These are phyloP conservation scores for Sminthurinus signatus DNA, from an alignment of 1,140 invertebrate genomes.

Conservation along the genomic window DNA sequence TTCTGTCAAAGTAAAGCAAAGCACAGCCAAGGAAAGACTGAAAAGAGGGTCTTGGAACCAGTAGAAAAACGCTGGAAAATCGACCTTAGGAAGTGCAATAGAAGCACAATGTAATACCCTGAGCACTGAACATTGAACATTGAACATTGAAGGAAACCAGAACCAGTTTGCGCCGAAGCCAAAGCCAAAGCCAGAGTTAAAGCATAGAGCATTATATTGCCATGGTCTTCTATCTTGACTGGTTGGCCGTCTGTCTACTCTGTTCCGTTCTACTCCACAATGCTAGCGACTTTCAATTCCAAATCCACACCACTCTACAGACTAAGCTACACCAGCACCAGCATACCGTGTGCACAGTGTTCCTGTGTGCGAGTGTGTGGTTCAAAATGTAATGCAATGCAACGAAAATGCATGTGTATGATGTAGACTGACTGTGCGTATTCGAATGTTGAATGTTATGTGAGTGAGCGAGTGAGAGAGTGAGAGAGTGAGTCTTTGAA, in stretches of 20 bases:
- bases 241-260: background rate
- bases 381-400: background rate
- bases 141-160: too few species aligned
- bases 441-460: background rate
- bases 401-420: background rate
- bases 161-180: conserved; percentile 3
- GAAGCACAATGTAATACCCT: too few species aligned
- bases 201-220: too few species aligned
- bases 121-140: too few species aligned
- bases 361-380: background rate
- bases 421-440: background rate
- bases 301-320: background rate
- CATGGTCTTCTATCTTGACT: too few species aligned
- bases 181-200: too few species aligned
- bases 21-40: conserved; percentile 3
- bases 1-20: background rate
- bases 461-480: background rate
- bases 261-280: background rate
- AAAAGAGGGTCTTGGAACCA: conserved; percentile 10
- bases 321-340: background rate
- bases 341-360: background rate
- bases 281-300: background rate
- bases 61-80: conserved; percentile 17
- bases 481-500: background rate
- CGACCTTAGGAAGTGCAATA: conserved; percentile 9